These are phyloP conservation scores for Ploceus nigricollis DNA, from an alignment of 2,113 vertebrate species.

Conservation along the genomic window DNA sequence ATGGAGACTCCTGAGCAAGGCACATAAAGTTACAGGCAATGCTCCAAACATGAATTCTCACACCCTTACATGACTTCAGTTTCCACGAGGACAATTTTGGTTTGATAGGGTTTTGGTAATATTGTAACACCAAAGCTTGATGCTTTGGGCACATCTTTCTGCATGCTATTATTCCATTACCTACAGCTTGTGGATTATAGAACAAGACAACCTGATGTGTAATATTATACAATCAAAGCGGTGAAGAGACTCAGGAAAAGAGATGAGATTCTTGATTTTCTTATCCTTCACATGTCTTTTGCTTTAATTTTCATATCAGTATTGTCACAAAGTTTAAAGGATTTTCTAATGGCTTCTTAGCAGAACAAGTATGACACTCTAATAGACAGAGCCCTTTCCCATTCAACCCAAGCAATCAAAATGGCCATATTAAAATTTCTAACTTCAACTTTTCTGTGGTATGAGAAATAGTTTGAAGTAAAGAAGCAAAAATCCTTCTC, in stretches of 20 bases:
- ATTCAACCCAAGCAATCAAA: not conserved
- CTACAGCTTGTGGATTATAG: not conserved
- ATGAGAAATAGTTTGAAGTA: not conserved
- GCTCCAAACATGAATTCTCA: not conserved
- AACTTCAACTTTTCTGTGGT: not conserved
- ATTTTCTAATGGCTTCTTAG: not conserved
- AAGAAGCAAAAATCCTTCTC: not conserved
- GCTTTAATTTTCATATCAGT: not conserved
- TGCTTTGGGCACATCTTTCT: not conserved
- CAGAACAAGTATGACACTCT: not conserved
- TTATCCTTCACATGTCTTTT: not conserved
- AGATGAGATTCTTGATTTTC: constrained; percentile 23
- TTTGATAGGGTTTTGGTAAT: not conserved
- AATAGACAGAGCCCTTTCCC: not conserved
- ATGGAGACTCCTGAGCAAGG: not conserved
- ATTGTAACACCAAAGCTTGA: not conserved
- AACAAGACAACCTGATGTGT: not conserved
- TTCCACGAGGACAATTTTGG: not conserved
- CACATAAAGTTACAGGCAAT: not conserved
- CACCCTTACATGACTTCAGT: not conserved
- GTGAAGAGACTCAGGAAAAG: not conserved
- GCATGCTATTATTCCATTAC: not conserved
- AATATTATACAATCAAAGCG: not conserved
- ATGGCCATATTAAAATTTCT: not conserved
- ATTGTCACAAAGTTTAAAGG: not conserved